Percentiles rank a stretch among this genome's conserved stretches.
These are phyloP conservation scores for Macquaria ambigua DNA, from an alignment of 2,113 vertebrate genomes.

Conservation along the genomic window DNA sequence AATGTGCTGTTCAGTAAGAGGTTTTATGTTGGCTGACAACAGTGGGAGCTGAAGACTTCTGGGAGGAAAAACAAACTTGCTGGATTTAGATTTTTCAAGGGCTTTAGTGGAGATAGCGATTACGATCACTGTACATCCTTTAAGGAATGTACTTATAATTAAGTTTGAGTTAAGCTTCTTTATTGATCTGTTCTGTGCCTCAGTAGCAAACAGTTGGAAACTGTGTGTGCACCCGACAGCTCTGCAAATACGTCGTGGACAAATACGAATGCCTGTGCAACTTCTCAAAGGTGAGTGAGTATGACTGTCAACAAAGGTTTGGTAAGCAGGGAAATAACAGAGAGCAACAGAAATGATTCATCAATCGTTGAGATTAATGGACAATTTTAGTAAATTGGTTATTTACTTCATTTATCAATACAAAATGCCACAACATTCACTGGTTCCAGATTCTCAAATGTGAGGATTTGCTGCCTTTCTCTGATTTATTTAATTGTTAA, in stretches of 20 bases:
- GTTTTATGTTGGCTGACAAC: neutral
- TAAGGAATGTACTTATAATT: conserved; percentile 50
- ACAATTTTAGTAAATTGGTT: neutral
- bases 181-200: conserved; percentile 45
- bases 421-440: neutral
- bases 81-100: conserved; percentile 43
- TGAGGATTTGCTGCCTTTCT: neutral
- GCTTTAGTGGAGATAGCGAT: conserved; percentile 40
- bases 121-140: conserved; percentile 32
- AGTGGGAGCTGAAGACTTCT: neutral
- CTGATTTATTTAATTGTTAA: neutral
- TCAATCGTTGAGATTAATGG: neutral
- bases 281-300: neutral
- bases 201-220: conserved; percentile 24
- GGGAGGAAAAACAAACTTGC: conserved; percentile 29
- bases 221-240: conserved; percentile 11
- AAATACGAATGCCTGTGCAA: neutral
- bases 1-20: neutral
- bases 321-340: neutral
- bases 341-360: neutral
- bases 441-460: neutral
- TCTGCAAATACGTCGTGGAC: conserved; percentile 4
- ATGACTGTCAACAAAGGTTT: neutral
- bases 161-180: conserved; percentile 39
- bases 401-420: neutral